Evolutionary conservation across 2,797 vertebrate species (phyloP), one percentile per base, ranked within the genome.

Genomic region (Clarias pachynema): DNA sequence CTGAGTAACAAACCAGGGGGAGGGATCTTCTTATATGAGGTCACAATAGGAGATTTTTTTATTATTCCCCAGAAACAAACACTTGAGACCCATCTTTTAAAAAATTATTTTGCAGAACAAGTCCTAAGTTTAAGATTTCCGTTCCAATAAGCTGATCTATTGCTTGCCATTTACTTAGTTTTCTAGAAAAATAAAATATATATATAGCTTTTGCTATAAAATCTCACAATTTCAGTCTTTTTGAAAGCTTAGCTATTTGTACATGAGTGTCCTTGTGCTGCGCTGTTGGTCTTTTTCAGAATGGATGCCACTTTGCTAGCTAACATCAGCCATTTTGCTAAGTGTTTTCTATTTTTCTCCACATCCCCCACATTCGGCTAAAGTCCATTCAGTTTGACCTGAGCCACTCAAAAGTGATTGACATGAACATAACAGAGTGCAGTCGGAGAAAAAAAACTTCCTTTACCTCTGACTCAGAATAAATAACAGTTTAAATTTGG

Each of bases 271-370:
- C 82, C 70, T 74, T 83, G 83, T 57, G 81, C 70, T 79, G 57
- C n/a, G 56, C 86, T 77, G 79, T 81, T 65, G 40, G 66, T 59
- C 2, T 81, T 86, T 62, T 66, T 86, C 83, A 81, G 73, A 75
- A 88, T 49, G 56, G 59, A 88, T 77, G 86, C 63, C 56, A 63
- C 69, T 79, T 80, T 65, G 26, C 57, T 20, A 40, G 75, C 37
- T n/a, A 82, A 85, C 86, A 86, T 84, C 85, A 80, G 83, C 59
- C 63, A 66, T 75, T 86, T 82, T 62, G 31, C 69, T 79, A 60
- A 80, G 73, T 73, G 81, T 84, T 84, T 80, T 70, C 44, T 68
- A 62, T 86, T 85, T 83, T 83, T 24, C 37, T 14, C 84, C 10
- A 56, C 75, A 10, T 60, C 75, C 20, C 22, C 5, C 20, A 49